Conservation (phyloP, 2,113 vertebrate species). For the Sinocyclocheilus maitianheensis region DNA sequence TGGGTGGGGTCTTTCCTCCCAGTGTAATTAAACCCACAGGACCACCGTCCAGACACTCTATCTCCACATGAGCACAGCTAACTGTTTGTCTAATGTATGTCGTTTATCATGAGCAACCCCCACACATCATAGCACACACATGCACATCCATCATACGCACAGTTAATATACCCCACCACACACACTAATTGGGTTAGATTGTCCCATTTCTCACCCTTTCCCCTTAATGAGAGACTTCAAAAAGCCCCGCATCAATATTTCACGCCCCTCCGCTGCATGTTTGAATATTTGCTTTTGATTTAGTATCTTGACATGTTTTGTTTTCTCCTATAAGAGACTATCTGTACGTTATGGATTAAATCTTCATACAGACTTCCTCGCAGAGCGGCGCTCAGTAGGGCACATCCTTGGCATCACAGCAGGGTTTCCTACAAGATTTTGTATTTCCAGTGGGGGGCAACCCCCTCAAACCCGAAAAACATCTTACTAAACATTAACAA, state of each 20-base stretch:
- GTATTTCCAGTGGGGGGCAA: not conserved
- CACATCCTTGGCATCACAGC: not conserved
- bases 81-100: not conserved
- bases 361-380: not conserved
- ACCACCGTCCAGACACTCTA: slow-evolving; percentile 49
- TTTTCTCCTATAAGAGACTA: not conserved
- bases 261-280: slow-evolving; percentile 52
- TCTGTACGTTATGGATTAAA: not conserved
- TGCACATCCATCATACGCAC: slow-evolving; percentile 37
- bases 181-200: slow-evolving; percentile 53
- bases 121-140: slow-evolving; percentile 30
- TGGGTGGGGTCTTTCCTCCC: slow-evolving; percentile 50
- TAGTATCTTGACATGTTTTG: slow-evolving; percentile 19
- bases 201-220: slow-evolving; percentile 60
- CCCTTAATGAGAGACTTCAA: slow-evolving; percentile 65
- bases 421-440: not conserved
- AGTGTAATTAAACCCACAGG: slow-evolving; percentile 55
- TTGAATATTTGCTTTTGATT: slow-evolving; percentile 62
- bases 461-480: not conserved
- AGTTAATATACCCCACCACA: slow-evolving; percentile 47
- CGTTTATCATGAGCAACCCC: slow-evolving; percentile 20
- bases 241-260: slow-evolving; percentile 68
- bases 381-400: not conserved
- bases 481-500: not conserved
- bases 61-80: slow-evolving; percentile 29